Evolutionary conservation across 2,113 vertebrate species (phyloP).

Genomic region (Fukomys damarensis): DNA sequence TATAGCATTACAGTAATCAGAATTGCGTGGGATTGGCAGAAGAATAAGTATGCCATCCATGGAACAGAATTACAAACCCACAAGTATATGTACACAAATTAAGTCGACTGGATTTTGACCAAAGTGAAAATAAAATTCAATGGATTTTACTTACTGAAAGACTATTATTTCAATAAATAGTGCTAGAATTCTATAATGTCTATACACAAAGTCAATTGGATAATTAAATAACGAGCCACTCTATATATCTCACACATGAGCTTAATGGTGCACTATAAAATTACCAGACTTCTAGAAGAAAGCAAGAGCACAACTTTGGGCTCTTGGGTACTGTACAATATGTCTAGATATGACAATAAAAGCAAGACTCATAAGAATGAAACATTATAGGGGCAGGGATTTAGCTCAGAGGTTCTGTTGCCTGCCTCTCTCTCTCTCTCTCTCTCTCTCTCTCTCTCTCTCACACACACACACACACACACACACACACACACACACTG

Average conservation of each 20-base stretch:
- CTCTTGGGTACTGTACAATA: background rate
- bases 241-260: background rate
- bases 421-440: too few relatives aligned
- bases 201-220: background rate
- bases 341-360: background rate
- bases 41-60: background rate
- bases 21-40: background rate
- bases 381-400: too few relatives aligned
- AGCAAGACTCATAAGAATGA: background rate
- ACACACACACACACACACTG: too few relatives aligned
- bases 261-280: slow-evolving; percentile 2
- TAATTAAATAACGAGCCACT: background rate
- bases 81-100: background rate
- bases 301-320: background rate
- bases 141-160: background rate
- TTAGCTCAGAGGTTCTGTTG: too few relatives aligned
- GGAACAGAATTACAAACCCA: background rate
- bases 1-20: background rate
- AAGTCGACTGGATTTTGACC: background rate
- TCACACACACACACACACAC: too few relatives aligned
- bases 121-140: background rate
- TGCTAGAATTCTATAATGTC: background rate
- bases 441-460: too few relatives aligned
- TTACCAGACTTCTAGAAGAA: background rate
- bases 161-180: background rate